A percentile compares a stretch with the other conserved stretches of the same genome.
Conservation (phyloP, 2,113 vertebrate species). For the Saguinus imperator region DNA sequence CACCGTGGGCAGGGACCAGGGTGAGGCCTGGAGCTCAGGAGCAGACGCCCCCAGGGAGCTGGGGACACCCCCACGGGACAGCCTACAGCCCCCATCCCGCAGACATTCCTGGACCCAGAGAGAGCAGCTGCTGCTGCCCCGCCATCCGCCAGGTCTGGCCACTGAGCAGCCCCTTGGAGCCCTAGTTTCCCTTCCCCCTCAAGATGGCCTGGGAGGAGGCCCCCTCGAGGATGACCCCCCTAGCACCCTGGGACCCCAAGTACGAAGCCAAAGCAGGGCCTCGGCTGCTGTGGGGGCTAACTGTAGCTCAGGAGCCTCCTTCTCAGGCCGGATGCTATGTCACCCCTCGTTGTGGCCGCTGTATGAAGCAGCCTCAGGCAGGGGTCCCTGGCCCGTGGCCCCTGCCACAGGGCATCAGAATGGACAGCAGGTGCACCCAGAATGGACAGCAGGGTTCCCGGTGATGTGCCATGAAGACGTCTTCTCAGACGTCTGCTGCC, state of each 20-base stretch:
- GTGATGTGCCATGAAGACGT: conserved; percentile 57
- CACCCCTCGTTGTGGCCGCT: conserved; percentile 66
- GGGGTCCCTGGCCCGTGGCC: background rate
- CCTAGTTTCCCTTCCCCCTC: background rate
- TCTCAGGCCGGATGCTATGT: conserved; percentile 62
- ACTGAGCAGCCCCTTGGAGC: background rate
- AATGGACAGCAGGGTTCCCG: conserved; percentile 21
- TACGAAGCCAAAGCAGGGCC: background rate
- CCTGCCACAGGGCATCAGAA: background rate
- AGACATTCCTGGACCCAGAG: background rate
- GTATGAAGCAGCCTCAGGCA: background rate
- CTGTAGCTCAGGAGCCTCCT: background rate
- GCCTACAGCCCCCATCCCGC: background rate
- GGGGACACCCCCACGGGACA: background rate
- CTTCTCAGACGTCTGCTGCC: conserved; percentile 72
- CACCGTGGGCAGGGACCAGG: background rate
- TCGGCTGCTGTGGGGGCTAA: background rate
- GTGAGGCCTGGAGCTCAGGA: background rate
- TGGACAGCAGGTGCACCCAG: background rate
- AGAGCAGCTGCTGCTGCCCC: background rate
- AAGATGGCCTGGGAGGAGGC: background rate
- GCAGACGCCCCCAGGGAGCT: background rate
- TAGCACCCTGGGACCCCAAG: conserved; percentile 52
- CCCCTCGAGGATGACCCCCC: background rate
- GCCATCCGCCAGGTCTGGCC: background rate